A percentile compares a stretch with the other conserved stretches of the same genome.
These are phyloP conservation scores for Tetranychus cinnabarinus DNA, from an alignment of 1,140 invertebrate species.

Conservation along the genomic window DNA sequence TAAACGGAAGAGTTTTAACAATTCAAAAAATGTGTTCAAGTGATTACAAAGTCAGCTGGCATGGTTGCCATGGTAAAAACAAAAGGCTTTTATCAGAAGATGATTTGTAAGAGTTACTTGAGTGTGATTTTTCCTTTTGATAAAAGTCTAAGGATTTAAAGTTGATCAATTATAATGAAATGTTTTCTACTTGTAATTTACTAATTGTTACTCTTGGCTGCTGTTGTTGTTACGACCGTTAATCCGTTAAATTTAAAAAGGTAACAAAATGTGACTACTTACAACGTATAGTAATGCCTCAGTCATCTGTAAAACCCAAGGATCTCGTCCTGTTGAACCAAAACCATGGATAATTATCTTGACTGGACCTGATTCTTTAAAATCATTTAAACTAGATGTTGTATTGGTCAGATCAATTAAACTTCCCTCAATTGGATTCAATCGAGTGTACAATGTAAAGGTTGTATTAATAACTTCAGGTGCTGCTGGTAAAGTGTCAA, in stretches of 20 bases:
- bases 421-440: constrained; percentile 17
- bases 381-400: constrained; percentile 25
- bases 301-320: constrained; percentile 82
- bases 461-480: constrained; percentile 36
- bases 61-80: no score
- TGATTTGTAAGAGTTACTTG: no score
- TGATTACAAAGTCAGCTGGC: no score
- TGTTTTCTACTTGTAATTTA: no score
- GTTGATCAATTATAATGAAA: no score
- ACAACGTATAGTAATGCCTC: constrained; percentile 63
- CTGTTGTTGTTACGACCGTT: no score
- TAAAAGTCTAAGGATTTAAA: no score
- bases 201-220: not conserved
- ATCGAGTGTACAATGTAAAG: constrained; percentile 26
- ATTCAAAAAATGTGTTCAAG: no score
- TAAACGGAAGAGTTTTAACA: no score
- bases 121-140: no score
- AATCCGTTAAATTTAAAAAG: not conserved
- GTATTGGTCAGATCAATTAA: constrained; percentile 17
- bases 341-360: constrained; percentile 87
- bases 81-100: no score
- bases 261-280: constrained; percentile 18
- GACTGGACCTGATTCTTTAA: constrained; percentile 41
- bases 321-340: constrained; percentile 58
- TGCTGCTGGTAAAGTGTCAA: constrained; percentile 54